A percentile compares a stretch with the other conserved stretches of the same genome.
These are phyloP conservation scores for Panagrolaimus sp. DNA, from an alignment of 1,140 invertebrate genomes.

Conservation along the genomic window DNA sequence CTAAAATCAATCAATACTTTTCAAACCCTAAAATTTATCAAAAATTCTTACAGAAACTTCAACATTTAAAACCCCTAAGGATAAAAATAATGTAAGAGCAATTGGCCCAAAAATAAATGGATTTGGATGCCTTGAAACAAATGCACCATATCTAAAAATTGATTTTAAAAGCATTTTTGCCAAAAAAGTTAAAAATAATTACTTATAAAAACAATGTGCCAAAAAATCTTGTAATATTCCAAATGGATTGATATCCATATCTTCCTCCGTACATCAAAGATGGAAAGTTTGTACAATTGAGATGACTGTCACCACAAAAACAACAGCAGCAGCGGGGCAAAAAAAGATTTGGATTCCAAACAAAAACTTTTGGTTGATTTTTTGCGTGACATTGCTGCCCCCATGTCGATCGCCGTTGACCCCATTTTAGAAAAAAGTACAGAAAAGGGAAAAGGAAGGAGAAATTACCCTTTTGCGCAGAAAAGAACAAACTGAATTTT, in stretches of 20 bases:
- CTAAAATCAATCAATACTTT: slow-evolving; percentile 29
- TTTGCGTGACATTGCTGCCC: too few relatives aligned
- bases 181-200: not conserved
- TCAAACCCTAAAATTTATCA: slow-evolving; percentile 23
- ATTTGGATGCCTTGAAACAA: slow-evolving; percentile 46
- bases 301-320: too few relatives aligned
- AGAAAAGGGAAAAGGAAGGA: too few relatives aligned
- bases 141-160: slow-evolving; percentile 47
- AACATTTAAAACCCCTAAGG: slow-evolving; percentile 51
- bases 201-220: slow-evolving; percentile 44
- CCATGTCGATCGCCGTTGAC: too few relatives aligned
- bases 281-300: too few relatives aligned
- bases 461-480: too few relatives aligned
- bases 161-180: too few relatives aligned
- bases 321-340: too few relatives aligned
- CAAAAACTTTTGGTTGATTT: too few relatives aligned
- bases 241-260: slow-evolving; percentile 31
- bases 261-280: slow-evolving; percentile 13
- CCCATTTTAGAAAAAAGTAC: too few relatives aligned
- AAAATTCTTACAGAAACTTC: slow-evolving; percentile 39
- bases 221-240: slow-evolving; percentile 47
- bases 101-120: slow-evolving; percentile 49
- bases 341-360: too few relatives aligned
- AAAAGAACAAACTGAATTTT: too few relatives aligned
- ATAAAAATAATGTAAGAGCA: slow-evolving; percentile 45